Base-by-base conservation (phyloP, 2,888 invertebrate species). In the Syrista parreyssii region DNA sequence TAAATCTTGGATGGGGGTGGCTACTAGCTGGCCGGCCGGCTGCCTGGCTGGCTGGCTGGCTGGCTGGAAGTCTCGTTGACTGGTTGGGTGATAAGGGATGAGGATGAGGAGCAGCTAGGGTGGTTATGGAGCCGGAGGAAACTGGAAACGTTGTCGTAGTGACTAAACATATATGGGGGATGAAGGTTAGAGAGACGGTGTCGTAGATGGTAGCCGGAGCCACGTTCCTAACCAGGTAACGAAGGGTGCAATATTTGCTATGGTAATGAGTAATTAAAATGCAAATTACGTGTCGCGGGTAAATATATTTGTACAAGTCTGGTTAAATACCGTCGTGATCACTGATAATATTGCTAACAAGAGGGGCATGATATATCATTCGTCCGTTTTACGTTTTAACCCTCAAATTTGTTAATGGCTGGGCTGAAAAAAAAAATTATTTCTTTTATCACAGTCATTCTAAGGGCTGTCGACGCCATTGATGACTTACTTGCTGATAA, bases 261-360 rank as follows among this genome's bases (percentile, higher is more conserved):
- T 83, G 86, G 85, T 87, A 84, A 88, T 88, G 84, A 83, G 87
- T 86, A 88, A 88, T 88, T 88, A 88, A 88, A 88, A 88, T 88
- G 88, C 82, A 88, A 88, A 88, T 88, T 86, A 83, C 84, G 81
- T 77, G 81, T 79, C 81, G 79, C 81, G 80, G 79, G 86, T 83
- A 86, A 87, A 87, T 85, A 87, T 85, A 85, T 87, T 87, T 83
- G 84, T 84, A 81, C 82, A 81, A 85, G 84, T 86, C 79, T 83
- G 75, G 73, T 75, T 85, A 86, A 86, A 85, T 84, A 81, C 83
- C 82, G 81, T 79, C 76, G 76, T 80, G 82, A 84, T 81, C 82
- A 80, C 78, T 74, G 84, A 86, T 86, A 84, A 86, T 81, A 83
- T 40, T 15, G 80, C 81, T 79, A 84, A 73, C 81, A 76, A 76